A percentile compares a stretch with the other conserved stretches of the same genome.
These are phyloP conservation scores for Hydrotaea cyrtoneurina DNA, from an alignment of 2,888 invertebrate genomes.

Conservation along the genomic window DNA sequence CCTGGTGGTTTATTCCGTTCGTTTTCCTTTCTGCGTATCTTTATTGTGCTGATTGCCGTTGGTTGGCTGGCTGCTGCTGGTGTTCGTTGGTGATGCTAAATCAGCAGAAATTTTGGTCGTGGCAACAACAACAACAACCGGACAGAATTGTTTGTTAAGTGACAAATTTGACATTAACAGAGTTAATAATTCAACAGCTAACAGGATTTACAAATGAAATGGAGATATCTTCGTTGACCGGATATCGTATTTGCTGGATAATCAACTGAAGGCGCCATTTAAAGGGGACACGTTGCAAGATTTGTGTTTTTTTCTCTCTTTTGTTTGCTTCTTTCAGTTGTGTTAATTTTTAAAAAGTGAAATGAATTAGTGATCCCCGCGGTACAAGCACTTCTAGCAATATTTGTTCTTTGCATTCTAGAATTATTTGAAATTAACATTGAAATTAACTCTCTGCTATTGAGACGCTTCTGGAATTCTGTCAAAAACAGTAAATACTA, in stretches of 20 bases:
- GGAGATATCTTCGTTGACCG: conserved; percentile 32
- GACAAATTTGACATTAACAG: conserved; percentile 75
- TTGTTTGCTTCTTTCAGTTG: too few species aligned
- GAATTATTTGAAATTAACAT: too few species aligned
- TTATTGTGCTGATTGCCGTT: conserved; percentile 46
- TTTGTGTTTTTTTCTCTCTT: too few species aligned
- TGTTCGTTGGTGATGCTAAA: conserved; percentile 62
- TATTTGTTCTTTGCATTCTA: too few species aligned
- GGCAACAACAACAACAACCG: conserved; percentile 24
- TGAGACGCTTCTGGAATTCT: too few species aligned
- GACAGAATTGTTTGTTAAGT: conserved; percentile 70
- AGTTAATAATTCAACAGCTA: conserved; percentile 70
- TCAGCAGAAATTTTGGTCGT: conserved; percentile 67
- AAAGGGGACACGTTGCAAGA: not conserved
- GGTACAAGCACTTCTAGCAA: too few species aligned
- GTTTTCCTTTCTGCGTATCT: conserved; percentile 39
- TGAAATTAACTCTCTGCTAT: too few species aligned
- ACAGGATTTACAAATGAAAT: conserved; percentile 62
- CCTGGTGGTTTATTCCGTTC: conserved; percentile 48
- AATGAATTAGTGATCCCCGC: too few species aligned
- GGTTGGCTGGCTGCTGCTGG: conserved; percentile 44
- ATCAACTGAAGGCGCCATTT: not conserved
- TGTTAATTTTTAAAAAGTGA: too few species aligned
- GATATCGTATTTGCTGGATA: conserved; percentile 42
- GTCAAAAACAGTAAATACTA: too few species aligned